Evolutionary conservation across 2,797 vertebrate genomes (phyloP).

Genomic region (Fratercula arctica): DNA sequence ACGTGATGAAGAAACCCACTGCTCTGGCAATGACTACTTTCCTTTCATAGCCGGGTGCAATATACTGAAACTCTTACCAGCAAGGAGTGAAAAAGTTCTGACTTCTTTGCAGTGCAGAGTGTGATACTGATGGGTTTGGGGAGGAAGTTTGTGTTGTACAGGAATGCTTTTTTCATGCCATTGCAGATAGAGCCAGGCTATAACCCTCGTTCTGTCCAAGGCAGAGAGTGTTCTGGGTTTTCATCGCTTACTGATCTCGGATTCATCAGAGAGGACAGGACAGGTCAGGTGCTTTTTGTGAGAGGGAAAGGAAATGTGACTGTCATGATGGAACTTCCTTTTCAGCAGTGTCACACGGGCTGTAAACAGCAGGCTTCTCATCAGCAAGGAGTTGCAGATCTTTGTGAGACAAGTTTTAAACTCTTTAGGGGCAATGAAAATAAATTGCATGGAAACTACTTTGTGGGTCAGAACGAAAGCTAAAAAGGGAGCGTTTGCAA

Average conservation of each 20-base stretch:
- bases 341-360: neutral
- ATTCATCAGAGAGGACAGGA: neutral
- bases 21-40: neutral
- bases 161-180: neutral
- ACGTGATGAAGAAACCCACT: neutral
- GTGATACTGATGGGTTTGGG: neutral
- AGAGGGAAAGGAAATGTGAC: neutral
- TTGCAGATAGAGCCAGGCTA: neutral
- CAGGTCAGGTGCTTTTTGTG: neutral
- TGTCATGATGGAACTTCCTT: neutral
- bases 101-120: neutral
- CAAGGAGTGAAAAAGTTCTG: neutral
- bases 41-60: neutral
- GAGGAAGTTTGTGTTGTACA: neutral
- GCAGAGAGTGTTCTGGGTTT: neutral
- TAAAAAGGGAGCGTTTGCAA: neutral
- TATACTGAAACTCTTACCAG: neutral
- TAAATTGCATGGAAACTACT: neutral
- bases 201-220: neutral
- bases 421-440: neutral
- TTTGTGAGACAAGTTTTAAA: neutral
- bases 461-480: neutral
- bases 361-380: neutral
- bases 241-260: neutral
- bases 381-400: neutral